phyloP scores from a whole-genome alignment of 2,888 invertebrate genomes.

The Monochamus alternatus region DNA sequence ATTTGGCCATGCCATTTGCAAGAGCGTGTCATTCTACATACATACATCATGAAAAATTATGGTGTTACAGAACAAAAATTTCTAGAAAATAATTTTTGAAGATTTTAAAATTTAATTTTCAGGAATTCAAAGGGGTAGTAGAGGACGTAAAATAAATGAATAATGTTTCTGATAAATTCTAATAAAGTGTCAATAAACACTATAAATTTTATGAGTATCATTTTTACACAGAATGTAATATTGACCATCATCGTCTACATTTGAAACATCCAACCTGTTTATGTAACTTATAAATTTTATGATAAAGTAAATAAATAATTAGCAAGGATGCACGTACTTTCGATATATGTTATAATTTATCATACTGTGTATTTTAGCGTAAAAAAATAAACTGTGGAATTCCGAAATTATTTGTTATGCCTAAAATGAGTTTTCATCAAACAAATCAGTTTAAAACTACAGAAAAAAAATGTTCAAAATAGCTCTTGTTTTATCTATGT shows the following conservation, averaged over 20 bases:
- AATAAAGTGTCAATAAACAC: neutral
- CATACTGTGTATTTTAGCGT: neutral
- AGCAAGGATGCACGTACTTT: neutral
- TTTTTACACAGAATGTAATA: neutral
- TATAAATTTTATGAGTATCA: neutral
- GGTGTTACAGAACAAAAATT: no score
- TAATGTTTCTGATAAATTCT: no score
- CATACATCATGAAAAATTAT: no score
- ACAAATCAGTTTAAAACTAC: neutral
- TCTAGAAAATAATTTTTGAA: no score
- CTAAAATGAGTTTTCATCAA: neutral
- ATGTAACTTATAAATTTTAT: neutral
- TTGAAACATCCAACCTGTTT: neutral
- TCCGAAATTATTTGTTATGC: neutral
- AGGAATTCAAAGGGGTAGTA: no score
- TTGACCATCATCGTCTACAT: neutral
- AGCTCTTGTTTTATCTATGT: no score
- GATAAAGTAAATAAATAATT: slow-evolving; percentile 1
- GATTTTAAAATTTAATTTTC: no score
- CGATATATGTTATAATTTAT: neutral
- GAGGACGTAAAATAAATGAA: no score
- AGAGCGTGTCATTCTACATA: no score
- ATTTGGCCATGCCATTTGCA: no score
- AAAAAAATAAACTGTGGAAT: neutral
- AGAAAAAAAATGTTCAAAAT: no score